phyloP scores from a whole-genome alignment of 2,113 vertebrate genomes.

The Oncorhynchus tshawytscha region DNA sequence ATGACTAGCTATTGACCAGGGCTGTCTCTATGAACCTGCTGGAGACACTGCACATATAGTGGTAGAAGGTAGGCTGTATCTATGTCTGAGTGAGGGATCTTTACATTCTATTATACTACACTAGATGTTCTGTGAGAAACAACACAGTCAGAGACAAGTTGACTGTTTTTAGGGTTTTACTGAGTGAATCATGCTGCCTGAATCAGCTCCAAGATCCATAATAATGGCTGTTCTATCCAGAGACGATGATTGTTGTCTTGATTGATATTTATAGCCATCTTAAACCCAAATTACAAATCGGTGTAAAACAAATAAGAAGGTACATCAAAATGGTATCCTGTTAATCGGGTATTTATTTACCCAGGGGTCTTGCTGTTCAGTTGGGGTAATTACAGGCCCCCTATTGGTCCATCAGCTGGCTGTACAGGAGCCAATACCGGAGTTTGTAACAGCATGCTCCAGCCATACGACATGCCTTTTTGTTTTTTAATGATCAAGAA shows the following conservation, averaged over 20 bases:
- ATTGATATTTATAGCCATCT: background rate
- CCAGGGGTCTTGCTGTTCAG: slow-evolving; percentile 44
- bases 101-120: too few relatives aligned
- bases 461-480: slow-evolving; percentile 61
- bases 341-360: slow-evolving; percentile 30
- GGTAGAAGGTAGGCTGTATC: background rate
- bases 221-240: too few relatives aligned
- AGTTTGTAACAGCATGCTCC: slow-evolving; percentile 51
- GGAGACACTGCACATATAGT: background rate
- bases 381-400: slow-evolving; percentile 63
- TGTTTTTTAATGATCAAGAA: slow-evolving; percentile 71
- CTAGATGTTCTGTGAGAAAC: too few relatives aligned
- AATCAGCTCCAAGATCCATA: background rate
- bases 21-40: background rate
- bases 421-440: slow-evolving; percentile 68
- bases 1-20: background rate
- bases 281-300: slow-evolving; percentile 33
- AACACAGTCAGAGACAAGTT: too few relatives aligned
- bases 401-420: slow-evolving; percentile 54
- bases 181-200: background rate
- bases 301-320: slow-evolving; percentile 17
- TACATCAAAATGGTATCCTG: slow-evolving; percentile 51
- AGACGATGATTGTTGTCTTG: background rate
- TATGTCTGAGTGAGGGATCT: background rate
- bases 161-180: too few relatives aligned